A percentile compares a stretch with the other conserved stretches of the same genome.
These are phyloP conservation scores for Oreotrochilus melanogaster DNA, from an alignment of 2,113 vertebrate genomes.

Conservation along the genomic window DNA sequence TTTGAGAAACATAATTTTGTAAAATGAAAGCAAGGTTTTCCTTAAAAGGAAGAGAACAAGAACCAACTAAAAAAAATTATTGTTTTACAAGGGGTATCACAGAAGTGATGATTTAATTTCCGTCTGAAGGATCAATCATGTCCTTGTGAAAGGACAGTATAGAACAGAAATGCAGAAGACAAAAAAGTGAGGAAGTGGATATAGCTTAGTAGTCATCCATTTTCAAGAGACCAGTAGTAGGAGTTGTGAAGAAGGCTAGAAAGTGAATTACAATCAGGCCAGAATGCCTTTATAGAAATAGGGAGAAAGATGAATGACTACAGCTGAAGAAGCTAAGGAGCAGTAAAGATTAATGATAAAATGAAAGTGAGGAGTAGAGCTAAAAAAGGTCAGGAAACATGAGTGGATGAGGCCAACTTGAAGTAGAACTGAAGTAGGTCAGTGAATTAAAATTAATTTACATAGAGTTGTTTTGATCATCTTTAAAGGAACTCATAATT, in stretches of 20 bases:
- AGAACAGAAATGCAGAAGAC: neutral
- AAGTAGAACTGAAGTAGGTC: conserved; percentile 1
- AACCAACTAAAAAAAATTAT: neutral
- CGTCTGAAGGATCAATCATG: neutral
- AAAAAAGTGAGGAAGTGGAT: neutral
- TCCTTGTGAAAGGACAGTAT: neutral
- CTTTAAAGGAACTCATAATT: neutral
- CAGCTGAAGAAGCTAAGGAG: neutral
- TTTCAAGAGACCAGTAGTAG: neutral
- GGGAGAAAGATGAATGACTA: neutral
- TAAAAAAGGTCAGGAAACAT: neutral
- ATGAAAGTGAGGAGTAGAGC: neutral
- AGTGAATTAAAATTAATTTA: conserved; percentile 37
- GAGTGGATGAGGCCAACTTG: neutral
- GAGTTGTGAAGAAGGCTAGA: neutral
- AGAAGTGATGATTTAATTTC: neutral
- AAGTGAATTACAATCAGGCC: neutral
- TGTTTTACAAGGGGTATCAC: neutral
- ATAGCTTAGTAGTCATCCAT: neutral
- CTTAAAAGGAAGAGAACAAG: neutral
- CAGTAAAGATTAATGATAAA: neutral
- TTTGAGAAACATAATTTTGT: neutral
- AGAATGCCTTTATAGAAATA: neutral
- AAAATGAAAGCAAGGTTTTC: neutral
- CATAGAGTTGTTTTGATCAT: neutral